Percentiles rank a stretch among this genome's conserved stretches.
Evolutionary conservation across 2,113 vertebrate species (phyloP).

Genomic region (Mormyrus lacerda): DNA sequence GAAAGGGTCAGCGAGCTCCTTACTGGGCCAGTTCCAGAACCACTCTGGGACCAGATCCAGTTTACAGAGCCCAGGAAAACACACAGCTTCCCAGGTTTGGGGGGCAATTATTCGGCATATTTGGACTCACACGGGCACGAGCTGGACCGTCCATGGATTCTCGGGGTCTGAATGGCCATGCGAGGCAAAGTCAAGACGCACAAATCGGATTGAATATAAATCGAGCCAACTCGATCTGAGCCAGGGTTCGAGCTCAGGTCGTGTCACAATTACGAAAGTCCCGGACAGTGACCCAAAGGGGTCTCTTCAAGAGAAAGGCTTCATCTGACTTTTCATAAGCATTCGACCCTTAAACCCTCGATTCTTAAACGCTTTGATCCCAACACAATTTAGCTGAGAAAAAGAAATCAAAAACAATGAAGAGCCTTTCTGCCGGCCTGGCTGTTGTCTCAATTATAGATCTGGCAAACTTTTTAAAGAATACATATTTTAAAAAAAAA

Average conservation of each 20-base stretch:
- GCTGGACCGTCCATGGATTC: constrained; percentile 15
- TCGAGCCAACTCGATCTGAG: not conserved
- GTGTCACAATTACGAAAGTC: not conserved
- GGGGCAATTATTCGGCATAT: constrained; percentile 44
- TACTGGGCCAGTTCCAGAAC: constrained; percentile 41
- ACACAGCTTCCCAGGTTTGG: constrained; percentile 45
- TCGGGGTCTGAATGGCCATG: not conserved
- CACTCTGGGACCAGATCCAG: constrained; percentile 48
- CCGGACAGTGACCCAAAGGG: not conserved
- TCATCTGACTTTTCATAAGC: not conserved
- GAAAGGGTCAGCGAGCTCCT: constrained; percentile 34
- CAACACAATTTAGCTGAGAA: not conserved
- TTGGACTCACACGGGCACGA: constrained; percentile 21
- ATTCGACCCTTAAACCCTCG: too few species aligned
- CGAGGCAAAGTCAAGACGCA: not conserved
- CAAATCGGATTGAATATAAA: not conserved
- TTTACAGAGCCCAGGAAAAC: constrained; percentile 49
- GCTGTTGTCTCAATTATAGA: not conserved
- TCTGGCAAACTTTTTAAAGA: not conserved
- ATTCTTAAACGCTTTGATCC: not conserved
- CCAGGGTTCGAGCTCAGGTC: not conserved
- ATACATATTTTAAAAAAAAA: not conserved
- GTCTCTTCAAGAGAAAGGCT: not conserved
- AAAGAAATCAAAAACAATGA: not conserved
- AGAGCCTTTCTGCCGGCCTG: not conserved